Percentiles rank a stretch among this genome's conserved stretches.
Evolutionary conservation across 1,140 invertebrate genomes (phyloP).

Genomic region (Carposina sasakii): DNA sequence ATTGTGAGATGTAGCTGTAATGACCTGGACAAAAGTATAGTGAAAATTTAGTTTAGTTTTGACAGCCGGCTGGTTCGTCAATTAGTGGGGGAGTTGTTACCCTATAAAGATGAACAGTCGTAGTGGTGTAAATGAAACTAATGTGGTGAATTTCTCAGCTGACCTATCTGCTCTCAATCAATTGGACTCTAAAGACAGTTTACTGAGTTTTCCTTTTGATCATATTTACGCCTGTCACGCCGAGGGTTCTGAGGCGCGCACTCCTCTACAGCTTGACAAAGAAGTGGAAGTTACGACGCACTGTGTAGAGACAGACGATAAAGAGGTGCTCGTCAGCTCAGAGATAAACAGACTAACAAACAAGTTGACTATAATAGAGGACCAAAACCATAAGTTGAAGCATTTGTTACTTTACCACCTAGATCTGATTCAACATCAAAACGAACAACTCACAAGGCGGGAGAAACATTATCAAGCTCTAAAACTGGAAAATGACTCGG

Average conservation of each 20-base stretch:
- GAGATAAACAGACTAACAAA: constrained; percentile 31
- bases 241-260: constrained; percentile 37
- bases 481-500: constrained; percentile 58
- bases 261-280: constrained; percentile 40
- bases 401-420: constrained; percentile 52
- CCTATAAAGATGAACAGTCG: constrained; percentile 66
- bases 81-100: constrained; percentile 41
- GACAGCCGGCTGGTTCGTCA: constrained; percentile 64
- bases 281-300: constrained; percentile 43
- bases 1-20: constrained; percentile 39
- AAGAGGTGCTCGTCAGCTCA: constrained; percentile 21
- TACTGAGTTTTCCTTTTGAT: constrained; percentile 61
- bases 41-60: constrained; percentile 50
- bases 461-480: constrained; percentile 49
- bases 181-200: constrained; percentile 53
- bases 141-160: constrained; percentile 60
- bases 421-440: constrained; percentile 59
- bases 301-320: constrained; percentile 39
- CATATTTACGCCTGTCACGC: constrained; percentile 62
- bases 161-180: constrained; percentile 49
- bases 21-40: constrained; percentile 46
- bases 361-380: constrained; percentile 33
- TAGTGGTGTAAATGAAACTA: constrained; percentile 61
- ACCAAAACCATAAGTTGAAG: constrained; percentile 50
- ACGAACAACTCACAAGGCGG: constrained; percentile 47